phyloP scores from a whole-genome alignment of 2,888 invertebrate genomes.

The Oithona nana region DNA sequence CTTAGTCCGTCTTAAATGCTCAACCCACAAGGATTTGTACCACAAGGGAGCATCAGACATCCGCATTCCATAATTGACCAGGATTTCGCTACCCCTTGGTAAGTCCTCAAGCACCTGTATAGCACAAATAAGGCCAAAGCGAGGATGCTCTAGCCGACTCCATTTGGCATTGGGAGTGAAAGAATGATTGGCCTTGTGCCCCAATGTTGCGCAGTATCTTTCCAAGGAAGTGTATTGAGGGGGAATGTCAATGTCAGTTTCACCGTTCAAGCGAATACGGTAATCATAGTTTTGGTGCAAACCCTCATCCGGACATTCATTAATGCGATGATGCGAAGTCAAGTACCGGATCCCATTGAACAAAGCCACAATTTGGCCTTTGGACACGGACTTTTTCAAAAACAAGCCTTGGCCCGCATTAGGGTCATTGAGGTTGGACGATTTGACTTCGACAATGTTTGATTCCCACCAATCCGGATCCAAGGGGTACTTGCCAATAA shows the following conservation, averaged over 20 bases:
- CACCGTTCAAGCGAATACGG: neutral
- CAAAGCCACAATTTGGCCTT: neutral
- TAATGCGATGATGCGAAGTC: neutral
- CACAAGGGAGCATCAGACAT: neutral
- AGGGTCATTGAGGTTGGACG: neutral
- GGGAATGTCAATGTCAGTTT: constrained; percentile 2
- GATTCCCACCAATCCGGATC: neutral
- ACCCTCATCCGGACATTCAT: neutral
- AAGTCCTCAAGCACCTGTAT: neutral
- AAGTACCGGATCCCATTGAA: neutral
- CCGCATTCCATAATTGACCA: neutral
- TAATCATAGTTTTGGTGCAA: neutral
- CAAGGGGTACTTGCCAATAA: neutral
- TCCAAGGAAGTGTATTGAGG: neutral
- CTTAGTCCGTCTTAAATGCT: neutral
- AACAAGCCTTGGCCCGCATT: neutral
- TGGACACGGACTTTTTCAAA: neutral
- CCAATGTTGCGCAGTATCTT: neutral
- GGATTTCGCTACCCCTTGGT: neutral
- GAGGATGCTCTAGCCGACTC: neutral
- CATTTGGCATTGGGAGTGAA: constrained; percentile 1
- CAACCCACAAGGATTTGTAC: neutral
- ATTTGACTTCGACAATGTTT: neutral
- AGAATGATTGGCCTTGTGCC: constrained; percentile 1
- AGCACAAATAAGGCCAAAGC: neutral